Evolutionary conservation across 1,140 invertebrate species (phyloP).

Genomic region (Ooceraea biroi): DNA sequence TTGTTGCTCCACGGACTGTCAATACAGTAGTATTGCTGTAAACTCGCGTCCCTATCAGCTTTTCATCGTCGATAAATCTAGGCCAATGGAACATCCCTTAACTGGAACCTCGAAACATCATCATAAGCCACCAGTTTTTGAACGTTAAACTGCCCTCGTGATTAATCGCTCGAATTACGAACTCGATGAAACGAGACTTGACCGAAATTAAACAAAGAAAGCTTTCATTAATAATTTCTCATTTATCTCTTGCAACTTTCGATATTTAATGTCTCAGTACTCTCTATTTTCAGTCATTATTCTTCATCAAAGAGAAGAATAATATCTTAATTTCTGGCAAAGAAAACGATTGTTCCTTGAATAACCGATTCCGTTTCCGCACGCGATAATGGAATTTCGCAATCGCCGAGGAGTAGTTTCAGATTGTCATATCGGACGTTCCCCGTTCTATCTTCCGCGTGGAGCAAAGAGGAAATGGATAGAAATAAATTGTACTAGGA

Average conservation of each 20-base stretch:
- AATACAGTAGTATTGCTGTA: no score
- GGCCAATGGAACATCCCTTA: no score
- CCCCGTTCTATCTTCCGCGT: background rate
- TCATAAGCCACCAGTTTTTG: no score
- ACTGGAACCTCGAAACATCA: no score
- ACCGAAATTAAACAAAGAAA: background rate
- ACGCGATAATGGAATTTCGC: conserved; percentile 24
- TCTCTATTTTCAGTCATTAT: background rate
- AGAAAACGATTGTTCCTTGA: conserved; percentile 3
- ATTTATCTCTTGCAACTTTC: background rate
- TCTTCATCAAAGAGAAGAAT: background rate
- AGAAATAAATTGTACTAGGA: no score
- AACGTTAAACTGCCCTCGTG: no score
- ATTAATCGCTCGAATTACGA: no score
- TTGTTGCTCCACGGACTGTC: background rate
- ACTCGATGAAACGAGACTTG: background rate
- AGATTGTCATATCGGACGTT: no score
- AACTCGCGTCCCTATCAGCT: no score
- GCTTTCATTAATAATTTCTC: no score
- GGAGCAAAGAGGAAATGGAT: background rate
- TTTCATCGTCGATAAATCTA: no score
- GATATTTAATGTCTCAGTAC: background rate
- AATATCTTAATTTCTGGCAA: background rate
- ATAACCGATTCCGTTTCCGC: background rate
- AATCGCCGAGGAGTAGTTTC: conserved; percentile 19